phyloP scores from a whole-genome alignment of 2,888 invertebrate genomes.

The Lissocephala sabroskyi region DNA sequence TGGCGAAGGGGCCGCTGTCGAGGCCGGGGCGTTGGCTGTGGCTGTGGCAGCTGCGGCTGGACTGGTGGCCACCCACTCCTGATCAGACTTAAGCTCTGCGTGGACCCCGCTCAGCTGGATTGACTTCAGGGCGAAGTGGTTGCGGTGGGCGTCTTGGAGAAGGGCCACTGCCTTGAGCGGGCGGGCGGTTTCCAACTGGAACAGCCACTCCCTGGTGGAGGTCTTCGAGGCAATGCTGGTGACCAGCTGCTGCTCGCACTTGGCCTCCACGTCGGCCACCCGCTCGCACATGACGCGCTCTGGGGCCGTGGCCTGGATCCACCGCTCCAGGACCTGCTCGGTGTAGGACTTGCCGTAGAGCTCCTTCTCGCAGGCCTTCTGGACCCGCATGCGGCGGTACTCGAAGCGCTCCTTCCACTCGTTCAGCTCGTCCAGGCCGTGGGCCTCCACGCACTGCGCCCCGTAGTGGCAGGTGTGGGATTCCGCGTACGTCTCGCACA shows the following conservation, averaged over 20 bases:
- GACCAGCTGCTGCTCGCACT: constrained; percentile 76
- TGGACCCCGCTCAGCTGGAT: constrained; percentile 52
- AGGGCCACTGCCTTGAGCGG: constrained; percentile 78
- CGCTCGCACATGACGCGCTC: constrained; percentile 78
- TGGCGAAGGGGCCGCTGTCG: constrained; percentile 1
- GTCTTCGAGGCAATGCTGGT: constrained; percentile 78
- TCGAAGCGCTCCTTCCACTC: constrained; percentile 84
- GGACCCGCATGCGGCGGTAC: constrained; percentile 77
- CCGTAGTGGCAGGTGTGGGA: constrained; percentile 79
- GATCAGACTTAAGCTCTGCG: constrained; percentile 73
- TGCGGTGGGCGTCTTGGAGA: constrained; percentile 80
- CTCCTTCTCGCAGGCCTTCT: constrained; percentile 79
- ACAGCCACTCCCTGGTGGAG: constrained; percentile 77
- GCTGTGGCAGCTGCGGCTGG: no score
- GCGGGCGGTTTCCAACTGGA: constrained; percentile 74
- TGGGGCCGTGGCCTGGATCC: constrained; percentile 77
- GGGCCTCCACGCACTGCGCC: constrained; percentile 82
- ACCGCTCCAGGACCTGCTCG: constrained; percentile 79
- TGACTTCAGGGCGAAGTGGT: constrained; percentile 78
- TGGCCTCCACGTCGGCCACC: constrained; percentile 76
- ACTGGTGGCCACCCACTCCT: constrained; percentile 74
- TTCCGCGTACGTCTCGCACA: constrained; percentile 77
- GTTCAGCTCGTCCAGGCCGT: constrained; percentile 79
- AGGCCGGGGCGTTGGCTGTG: constrained; percentile 3
- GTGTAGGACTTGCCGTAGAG: constrained; percentile 77